Conservation (phyloP, 1,140 invertebrate genomes). For the Tetragonula clypearis region DNA sequence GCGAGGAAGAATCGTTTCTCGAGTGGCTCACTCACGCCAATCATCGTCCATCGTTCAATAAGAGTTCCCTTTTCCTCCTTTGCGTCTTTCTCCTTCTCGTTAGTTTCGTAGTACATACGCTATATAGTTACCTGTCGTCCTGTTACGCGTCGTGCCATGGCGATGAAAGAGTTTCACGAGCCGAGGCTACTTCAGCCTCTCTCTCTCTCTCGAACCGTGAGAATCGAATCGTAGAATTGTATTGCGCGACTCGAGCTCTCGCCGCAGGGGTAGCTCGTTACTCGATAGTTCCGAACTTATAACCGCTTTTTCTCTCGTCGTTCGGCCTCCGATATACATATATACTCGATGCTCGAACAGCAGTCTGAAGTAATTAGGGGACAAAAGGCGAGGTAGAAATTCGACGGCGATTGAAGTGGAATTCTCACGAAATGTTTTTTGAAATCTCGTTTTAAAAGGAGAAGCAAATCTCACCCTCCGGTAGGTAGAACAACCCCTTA, state of each 20-base stretch:
- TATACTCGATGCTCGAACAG: not conserved
- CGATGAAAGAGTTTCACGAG: conserved; percentile 56
- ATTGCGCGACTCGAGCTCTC: conserved; percentile 53
- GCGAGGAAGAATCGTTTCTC: conserved; percentile 52
- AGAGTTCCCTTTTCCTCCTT: conserved; percentile 2
- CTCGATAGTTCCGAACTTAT: conserved; percentile 48
- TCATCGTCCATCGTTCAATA: conserved; percentile 55
- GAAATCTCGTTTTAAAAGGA: not conserved
- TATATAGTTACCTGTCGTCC: conserved; percentile 55
- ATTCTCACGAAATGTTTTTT: not conserved
- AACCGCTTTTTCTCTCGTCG: conserved; percentile 51
- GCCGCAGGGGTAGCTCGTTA: conserved; percentile 62
- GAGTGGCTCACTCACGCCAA: conserved; percentile 56
- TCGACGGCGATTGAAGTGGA: not conserved
- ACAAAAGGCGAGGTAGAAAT: not conserved
- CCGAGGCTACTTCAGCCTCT: conserved; percentile 59
- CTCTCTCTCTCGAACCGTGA: conserved; percentile 46
- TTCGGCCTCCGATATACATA: not conserved
- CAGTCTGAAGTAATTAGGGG: not conserved
- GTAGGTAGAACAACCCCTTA: no score
- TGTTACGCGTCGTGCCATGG: conserved; percentile 41
- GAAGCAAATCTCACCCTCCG: no score
- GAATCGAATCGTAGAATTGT: conserved; percentile 63
- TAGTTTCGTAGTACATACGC: conserved; percentile 5
- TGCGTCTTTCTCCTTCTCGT: conserved; percentile 2